Evolutionary conservation across 2,888 invertebrate genomes (phyloP).

Genomic region (Sipunculus nudus): DNA sequence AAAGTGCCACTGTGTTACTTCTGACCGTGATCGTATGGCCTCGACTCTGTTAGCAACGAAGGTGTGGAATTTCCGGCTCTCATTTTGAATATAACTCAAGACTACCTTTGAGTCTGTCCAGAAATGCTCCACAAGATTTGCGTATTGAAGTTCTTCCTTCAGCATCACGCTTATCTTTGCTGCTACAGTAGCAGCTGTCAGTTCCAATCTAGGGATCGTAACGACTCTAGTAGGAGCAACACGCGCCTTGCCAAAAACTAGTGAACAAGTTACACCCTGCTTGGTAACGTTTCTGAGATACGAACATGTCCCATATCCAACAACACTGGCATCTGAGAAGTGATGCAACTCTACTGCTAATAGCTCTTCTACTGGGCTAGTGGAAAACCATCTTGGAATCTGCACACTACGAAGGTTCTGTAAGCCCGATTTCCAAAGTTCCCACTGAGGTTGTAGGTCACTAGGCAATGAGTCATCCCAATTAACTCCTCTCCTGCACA

Average conservation of each 20-base stretch:
- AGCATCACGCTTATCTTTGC: background rate
- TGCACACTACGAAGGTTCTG: background rate
- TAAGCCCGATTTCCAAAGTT: background rate
- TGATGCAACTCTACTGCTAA: constrained; percentile 30
- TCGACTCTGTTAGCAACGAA: constrained; percentile 44
- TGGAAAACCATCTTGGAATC: constrained; percentile 20
- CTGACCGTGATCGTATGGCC: constrained; percentile 30
- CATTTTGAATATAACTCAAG: constrained; percentile 14
- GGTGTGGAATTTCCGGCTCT: constrained; percentile 37
- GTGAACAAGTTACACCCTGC: constrained; percentile 25
- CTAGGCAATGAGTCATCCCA: constrained; percentile 38
- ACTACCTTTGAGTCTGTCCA: constrained; percentile 11
- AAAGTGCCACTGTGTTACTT: constrained; percentile 39
- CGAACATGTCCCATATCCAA: constrained; percentile 40
- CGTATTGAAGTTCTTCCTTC: constrained; percentile 8
- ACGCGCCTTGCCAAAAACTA: constrained; percentile 38
- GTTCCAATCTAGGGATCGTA: constrained; percentile 36
- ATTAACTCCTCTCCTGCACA: constrained; percentile 27
- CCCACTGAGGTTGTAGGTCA: background rate
- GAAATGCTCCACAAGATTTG: constrained; percentile 15
- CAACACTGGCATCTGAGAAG: constrained; percentile 38
- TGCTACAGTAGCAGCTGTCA: constrained; percentile 32
- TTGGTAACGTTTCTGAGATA: constrained; percentile 32
- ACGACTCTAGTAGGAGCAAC: constrained; percentile 37
- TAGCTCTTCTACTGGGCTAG: constrained; percentile 29